Evolutionary conservation across 2,113 vertebrate genomes (phyloP), one percentile per base, ranked within the genome.

Genomic region (Tupaia chinensis): DNA sequence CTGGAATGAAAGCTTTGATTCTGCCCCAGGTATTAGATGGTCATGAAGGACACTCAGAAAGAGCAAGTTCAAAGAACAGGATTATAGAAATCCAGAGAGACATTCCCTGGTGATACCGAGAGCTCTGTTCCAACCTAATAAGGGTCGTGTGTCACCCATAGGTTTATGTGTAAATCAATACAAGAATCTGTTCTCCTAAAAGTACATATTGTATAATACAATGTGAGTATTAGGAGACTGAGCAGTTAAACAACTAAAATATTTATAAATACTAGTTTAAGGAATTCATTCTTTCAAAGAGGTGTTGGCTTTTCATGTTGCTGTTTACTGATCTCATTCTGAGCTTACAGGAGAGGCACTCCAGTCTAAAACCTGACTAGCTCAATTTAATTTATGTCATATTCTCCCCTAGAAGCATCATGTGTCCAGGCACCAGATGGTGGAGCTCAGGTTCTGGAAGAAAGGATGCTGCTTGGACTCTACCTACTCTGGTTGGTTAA

Each of bases 381-480:
- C 2, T 61, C 32, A 25, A 2, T 16, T 29, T 16, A 12, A 53
- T 63, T n/a, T 60, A 25, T n/a, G 58, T n/a, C 3, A n/a, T 56
- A 20, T 0, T 1, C 61, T 19, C 12, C 63, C 25, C 11, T 2
- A 22, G 22, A 63, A 58, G n/a, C 7, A 34, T 19, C 56, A 1
- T 2, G 27, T 14, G 9, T 27, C 20, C 32, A 72, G 17, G 13
- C 4, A 4, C 3, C 17, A 32, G 9, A 20, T 4, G 32, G 25
- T 8, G 16, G 27, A 32, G 7, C 56, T 17, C 5, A 63, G 13
- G 19, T 22, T 7, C 0, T 0, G 5, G 54, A 53, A 0, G 1
- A 19, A 68, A 56, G 32, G 27, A 9, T 54, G 13, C 19, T 29
- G 13, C 19, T 29, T 13, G 34, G 13, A 16, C 2, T 7, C 44